A percentile compares a stretch with the other conserved stretches of the same genome.
These are phyloP conservation scores for Isaurus tuberculatus DNA, from an alignment of 92 coral and sea anemone species.

Conservation along the genomic window DNA sequence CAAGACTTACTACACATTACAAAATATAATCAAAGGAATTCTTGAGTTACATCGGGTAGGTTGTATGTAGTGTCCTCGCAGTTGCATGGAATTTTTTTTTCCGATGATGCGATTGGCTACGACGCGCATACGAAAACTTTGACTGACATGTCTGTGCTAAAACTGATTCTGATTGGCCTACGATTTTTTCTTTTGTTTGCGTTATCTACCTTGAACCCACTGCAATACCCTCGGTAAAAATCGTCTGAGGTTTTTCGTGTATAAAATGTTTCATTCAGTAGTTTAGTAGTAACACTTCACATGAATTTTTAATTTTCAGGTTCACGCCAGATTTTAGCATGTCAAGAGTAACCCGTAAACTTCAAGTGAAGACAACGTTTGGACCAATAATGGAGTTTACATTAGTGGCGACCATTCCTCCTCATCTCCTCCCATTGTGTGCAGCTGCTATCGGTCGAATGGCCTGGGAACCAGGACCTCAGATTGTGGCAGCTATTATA, in stretches of 20 bases:
- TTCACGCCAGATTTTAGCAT: slow-evolving; percentile 98
- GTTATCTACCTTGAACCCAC: no score
- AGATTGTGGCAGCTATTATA: slow-evolving; percentile 65
- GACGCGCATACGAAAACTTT: no score
- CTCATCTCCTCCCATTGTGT: slow-evolving; percentile 98
- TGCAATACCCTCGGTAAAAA: no score
- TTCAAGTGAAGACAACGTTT: slow-evolving; percentile 87
- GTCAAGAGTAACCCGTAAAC: slow-evolving; percentile 95
- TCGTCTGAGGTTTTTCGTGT: neutral
- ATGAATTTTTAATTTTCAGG: slow-evolving; percentile 39
- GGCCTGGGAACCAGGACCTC: slow-evolving; percentile 87
- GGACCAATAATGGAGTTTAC: slow-evolving; percentile 95
- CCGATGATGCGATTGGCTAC: no score
- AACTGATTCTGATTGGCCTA: no score
- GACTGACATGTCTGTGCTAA: no score
- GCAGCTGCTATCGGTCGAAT: slow-evolving; percentile 91
- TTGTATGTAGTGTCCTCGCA: no score
- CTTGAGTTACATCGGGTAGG: no score
- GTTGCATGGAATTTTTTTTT: no score
- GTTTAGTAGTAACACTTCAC: neutral
- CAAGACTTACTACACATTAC: no score
- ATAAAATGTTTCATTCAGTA: neutral
- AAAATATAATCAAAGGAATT: no score
- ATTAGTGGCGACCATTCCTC: slow-evolving; percentile 95
- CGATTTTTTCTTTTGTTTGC: no score